A percentile compares a stretch with the other conserved stretches of the same genome.
Evolutionary conservation across 2,888 invertebrate species (phyloP).

Genomic region (Mechanitis mazaeus): DNA sequence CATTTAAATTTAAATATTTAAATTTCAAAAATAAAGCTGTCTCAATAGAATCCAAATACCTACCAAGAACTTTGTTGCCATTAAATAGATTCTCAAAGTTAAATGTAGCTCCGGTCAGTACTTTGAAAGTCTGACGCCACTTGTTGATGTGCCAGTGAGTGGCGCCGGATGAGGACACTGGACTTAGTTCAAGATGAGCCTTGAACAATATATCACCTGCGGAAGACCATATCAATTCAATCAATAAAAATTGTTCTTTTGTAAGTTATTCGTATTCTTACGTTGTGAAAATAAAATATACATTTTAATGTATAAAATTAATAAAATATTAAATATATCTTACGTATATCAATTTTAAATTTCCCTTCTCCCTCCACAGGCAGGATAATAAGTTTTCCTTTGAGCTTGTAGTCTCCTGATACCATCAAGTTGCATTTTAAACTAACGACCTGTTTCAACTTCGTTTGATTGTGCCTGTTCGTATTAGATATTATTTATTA

Average conservation of each 20-base stretch:
- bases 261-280: too few relatives aligned
- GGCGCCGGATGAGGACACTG: slow-evolving; percentile 48
- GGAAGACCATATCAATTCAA: slow-evolving; percentile 1
- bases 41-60: slow-evolving; percentile 16
- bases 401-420: slow-evolving; percentile 51
- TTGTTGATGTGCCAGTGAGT: slow-evolving; percentile 56
- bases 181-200: slow-evolving; percentile 37
- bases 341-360: slow-evolving; percentile 55
- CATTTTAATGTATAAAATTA: not conserved
- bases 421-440: slow-evolving; percentile 51
- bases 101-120: slow-evolving; percentile 51
- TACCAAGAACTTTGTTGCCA: slow-evolving; percentile 58
- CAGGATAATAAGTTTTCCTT: slow-evolving; percentile 51
- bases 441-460: slow-evolving; percentile 43
- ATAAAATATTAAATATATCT: slow-evolving; percentile 34
- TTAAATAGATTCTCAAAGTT: slow-evolving; percentile 62
- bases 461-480: slow-evolving; percentile 46
- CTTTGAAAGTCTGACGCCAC: slow-evolving; percentile 50
- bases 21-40: not conserved
- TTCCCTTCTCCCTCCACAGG: slow-evolving; percentile 58
- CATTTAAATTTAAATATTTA: too few relatives aligned
- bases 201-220: slow-evolving; percentile 61
- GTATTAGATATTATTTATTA: slow-evolving; percentile 5
- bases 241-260: too few relatives aligned
- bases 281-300: too few relatives aligned